Evolutionary conservation across 1,140 invertebrate species (phyloP).

Genomic region (Lepidotrigona ventralis): DNA sequence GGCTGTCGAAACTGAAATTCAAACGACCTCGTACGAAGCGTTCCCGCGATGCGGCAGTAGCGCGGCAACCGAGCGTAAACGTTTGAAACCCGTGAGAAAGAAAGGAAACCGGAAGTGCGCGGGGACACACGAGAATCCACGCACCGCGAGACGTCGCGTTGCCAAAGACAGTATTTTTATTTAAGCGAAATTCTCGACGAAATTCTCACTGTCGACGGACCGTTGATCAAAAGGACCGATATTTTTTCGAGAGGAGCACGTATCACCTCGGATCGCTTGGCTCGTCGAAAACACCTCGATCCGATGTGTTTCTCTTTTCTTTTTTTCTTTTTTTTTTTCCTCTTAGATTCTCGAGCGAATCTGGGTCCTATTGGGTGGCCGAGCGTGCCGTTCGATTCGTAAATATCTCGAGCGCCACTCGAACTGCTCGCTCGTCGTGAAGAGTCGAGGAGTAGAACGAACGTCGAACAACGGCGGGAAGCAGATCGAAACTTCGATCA

Average conservation of each 20-base stretch:
- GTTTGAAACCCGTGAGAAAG: too few relatives aligned
- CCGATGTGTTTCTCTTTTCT: too few relatives aligned
- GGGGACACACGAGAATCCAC: not conserved
- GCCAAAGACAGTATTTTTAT: conserved; percentile 75
- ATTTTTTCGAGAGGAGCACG: too few relatives aligned
- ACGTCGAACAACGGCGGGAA: too few relatives aligned
- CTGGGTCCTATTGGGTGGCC: conserved; percentile 20
- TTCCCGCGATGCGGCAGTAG: too few relatives aligned
- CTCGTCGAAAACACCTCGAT: not conserved
- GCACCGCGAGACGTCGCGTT: conserved; percentile 58
- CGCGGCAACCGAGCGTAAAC: too few relatives aligned
- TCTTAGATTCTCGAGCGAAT: not conserved
- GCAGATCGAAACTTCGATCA: not conserved
- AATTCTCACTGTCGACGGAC: too few relatives aligned
- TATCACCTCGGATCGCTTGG: too few relatives aligned
- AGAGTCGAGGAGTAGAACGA: not conserved
- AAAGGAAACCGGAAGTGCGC: not conserved
- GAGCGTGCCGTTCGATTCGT: conserved; percentile 7
- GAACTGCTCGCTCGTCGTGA: not conserved
- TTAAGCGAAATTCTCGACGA: conserved; percentile 65
- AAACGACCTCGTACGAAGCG: too few relatives aligned
- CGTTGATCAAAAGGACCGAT: too few relatives aligned
- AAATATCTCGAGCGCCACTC: not conserved
- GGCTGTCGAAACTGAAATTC: too few relatives aligned
- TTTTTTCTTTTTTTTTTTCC: too few relatives aligned